A percentile compares a stretch with the other conserved stretches of the same genome.
Conservation (phyloP, 2,888 invertebrate species). For the Philopedon plagiatum region DNA sequence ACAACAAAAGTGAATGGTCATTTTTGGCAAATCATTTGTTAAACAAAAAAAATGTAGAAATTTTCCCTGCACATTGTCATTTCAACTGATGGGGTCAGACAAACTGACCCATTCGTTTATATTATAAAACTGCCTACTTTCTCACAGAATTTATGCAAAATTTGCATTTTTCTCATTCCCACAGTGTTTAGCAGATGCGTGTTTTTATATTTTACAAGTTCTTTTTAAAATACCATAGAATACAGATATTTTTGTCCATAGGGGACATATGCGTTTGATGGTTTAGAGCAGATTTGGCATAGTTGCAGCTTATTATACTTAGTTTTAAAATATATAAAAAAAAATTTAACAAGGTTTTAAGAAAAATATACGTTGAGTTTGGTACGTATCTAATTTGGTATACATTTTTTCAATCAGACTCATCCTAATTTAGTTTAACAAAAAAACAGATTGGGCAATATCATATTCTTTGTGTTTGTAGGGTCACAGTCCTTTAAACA, state of each 20-base stretch:
- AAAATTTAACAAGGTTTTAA: too few relatives aligned
- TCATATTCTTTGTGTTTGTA: too few relatives aligned
- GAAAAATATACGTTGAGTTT: too few relatives aligned
- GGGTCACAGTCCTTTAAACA: too few relatives aligned
- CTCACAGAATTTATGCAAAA: conserved; percentile 37
- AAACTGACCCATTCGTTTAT: conserved; percentile 1
- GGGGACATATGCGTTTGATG: not conserved
- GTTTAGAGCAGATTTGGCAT: too few relatives aligned
- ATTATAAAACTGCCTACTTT: conserved; percentile 3
- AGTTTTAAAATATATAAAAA: too few relatives aligned
- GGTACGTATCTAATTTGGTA: too few relatives aligned
- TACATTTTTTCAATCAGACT: too few relatives aligned
- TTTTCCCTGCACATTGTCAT: not conserved
- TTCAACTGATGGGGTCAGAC: not conserved
- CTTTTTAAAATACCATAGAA: not conserved
- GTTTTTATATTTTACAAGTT: not conserved
- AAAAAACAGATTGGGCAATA: too few relatives aligned
- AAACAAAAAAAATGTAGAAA: not conserved
- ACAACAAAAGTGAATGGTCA: not conserved
- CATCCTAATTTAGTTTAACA: too few relatives aligned
- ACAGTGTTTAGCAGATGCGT: conserved; percentile 20
- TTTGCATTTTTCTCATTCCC: conserved; percentile 17
- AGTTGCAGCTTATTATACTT: too few relatives aligned
- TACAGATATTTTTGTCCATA: not conserved
- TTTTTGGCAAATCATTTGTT: not conserved